phyloP scores from a whole-genome alignment of 2,113 vertebrate species.

The Oreocharis arfaki region DNA sequence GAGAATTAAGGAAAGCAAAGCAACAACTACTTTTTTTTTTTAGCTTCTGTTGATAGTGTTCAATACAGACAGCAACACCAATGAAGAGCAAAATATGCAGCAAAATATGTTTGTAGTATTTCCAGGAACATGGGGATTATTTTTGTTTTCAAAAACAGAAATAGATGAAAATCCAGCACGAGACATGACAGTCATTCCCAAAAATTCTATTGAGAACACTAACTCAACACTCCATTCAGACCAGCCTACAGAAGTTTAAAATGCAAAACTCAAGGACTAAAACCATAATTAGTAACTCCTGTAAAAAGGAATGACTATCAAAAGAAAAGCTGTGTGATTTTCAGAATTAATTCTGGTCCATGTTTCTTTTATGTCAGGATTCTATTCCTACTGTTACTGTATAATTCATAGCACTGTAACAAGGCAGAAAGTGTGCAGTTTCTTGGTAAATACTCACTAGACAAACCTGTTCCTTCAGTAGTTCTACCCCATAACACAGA shows the following conservation, averaged over 20 bases:
- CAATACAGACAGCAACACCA: not conserved
- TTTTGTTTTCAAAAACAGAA: not conserved
- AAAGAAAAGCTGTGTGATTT: not conserved
- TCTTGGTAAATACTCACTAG: not conserved
- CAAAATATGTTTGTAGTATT: not conserved
- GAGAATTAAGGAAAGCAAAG: constrained; percentile 69
- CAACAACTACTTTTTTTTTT: not conserved
- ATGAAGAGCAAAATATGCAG: not conserved
- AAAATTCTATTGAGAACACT: not conserved
- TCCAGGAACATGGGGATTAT: not conserved
- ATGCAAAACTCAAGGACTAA: not conserved
- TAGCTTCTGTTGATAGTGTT: not conserved
- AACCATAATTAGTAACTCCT: not conserved
- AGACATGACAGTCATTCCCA: not conserved
- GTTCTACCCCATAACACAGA: not conserved
- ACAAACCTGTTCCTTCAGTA: not conserved
- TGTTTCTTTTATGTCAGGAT: not conserved
- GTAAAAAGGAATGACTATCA: not conserved
- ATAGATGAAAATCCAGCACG: not conserved
- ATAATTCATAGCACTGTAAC: not conserved
- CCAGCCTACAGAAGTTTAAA: not conserved
- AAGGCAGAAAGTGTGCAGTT: not conserved
- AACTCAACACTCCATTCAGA: not conserved
- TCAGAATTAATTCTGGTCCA: not conserved
- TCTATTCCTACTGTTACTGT: not conserved